Percentiles rank a stretch among this genome's conserved stretches.
phyloP scores from a whole-genome alignment of 35 echinoderm and acorn worm species.

The Ophioderma brevispina region DNA sequence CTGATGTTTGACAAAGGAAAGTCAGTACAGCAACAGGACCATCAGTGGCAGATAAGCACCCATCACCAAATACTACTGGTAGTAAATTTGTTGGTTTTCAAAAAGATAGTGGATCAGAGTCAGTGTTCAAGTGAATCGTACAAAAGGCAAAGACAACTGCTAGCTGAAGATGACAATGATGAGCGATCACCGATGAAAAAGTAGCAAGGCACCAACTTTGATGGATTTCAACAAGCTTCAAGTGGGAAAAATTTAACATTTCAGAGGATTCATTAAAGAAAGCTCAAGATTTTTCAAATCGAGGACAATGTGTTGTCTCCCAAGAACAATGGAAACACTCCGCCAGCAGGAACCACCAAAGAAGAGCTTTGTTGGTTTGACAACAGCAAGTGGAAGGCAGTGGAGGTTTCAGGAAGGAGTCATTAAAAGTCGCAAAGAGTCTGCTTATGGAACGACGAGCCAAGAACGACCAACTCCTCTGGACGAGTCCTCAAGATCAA shows the following conservation, averaged over 20 bases:
- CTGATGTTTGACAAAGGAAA: too few relatives aligned
- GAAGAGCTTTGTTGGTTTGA: slow-evolving; percentile 18
- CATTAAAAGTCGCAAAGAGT: slow-evolving; percentile 47
- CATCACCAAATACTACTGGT: not conserved
- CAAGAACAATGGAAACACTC: not conserved
- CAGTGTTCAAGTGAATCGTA: not conserved
- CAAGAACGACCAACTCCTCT: too few relatives aligned
- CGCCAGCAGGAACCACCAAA: not conserved
- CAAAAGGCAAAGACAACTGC: not conserved
- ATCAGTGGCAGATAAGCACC: not conserved
- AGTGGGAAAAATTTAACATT: slow-evolving; percentile 55
- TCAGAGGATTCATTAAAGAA: slow-evolving; percentile 33
- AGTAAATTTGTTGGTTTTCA: slow-evolving; percentile 20
- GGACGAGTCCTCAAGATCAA: too few relatives aligned
- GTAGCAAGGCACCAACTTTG: not conserved
- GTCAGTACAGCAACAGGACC: not conserved
- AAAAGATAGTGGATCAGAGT: slow-evolving; percentile 23
- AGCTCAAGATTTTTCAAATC: slow-evolving; percentile 29
- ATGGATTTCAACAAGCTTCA: slow-evolving; percentile 59
- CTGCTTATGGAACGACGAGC: too few relatives aligned
- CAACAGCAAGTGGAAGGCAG: slow-evolving; percentile 60
- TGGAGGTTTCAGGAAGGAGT: slow-evolving; percentile 39
- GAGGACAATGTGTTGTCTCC: too few relatives aligned
- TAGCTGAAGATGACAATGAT: not conserved
- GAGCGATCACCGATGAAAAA: not conserved